A percentile compares a stretch with the other conserved stretches of the same genome.
These are phyloP conservation scores for Ciconia nigra DNA, from an alignment of 2,797 vertebrate genomes.

Conservation along the genomic window DNA sequence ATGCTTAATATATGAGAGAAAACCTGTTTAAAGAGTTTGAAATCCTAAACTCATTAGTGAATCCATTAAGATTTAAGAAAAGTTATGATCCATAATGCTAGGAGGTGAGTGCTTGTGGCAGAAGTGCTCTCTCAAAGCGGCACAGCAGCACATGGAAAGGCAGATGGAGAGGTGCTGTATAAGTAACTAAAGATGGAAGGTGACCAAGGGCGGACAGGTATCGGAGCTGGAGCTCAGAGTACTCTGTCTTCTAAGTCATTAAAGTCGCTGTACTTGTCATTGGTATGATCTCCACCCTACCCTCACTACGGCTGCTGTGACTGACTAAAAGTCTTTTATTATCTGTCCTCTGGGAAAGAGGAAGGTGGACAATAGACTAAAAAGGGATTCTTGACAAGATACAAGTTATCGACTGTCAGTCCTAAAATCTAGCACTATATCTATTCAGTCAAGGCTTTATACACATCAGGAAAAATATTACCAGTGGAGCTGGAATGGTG, in stretches of 20 bases:
- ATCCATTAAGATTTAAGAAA: neutral
- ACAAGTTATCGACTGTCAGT: neutral
- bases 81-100: neutral
- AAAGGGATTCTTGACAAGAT: neutral
- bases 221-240: neutral
- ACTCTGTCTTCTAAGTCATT: neutral
- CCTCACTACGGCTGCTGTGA: neutral
- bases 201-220: neutral
- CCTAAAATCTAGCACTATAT: neutral
- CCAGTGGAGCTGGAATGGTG: neutral
- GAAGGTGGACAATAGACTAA: neutral
- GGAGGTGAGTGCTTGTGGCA: neutral
- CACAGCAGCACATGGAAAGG: neutral
- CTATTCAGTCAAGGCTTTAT: neutral
- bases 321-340: neutral
- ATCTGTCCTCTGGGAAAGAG: neutral
- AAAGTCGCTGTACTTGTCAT: neutral
- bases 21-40: neutral
- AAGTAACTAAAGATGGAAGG: neutral
- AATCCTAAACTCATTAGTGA: neutral
- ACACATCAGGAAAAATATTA: neutral
- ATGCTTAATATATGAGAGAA: neutral
- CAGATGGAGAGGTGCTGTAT: neutral
- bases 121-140: neutral
- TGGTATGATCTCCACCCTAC: neutral